Percentiles rank a stretch among this genome's conserved stretches.
Evolutionary conservation across 2,113 vertebrate genomes (phyloP).

Genomic region (Casuarius casuarius): DNA sequence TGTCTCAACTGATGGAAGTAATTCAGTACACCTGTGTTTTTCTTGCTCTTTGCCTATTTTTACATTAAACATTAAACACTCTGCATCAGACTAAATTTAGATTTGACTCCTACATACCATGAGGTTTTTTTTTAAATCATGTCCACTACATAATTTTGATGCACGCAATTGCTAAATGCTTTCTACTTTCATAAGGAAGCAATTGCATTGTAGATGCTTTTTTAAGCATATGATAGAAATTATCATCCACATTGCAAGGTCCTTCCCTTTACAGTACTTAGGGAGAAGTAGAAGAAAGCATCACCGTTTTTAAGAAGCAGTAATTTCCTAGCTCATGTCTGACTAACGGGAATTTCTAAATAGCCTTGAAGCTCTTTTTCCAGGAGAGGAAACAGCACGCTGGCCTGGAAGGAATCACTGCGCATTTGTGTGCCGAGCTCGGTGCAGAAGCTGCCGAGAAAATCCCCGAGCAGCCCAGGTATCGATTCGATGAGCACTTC

Average conservation of each 20-base stretch:
- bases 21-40: neutral
- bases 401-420: neutral
- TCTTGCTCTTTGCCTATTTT: neutral
- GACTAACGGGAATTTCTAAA: neutral
- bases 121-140: neutral
- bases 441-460: no score
- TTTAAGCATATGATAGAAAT: neutral
- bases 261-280: neutral
- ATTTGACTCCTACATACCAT: neutral
- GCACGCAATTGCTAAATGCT: neutral
- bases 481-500: no score
- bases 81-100: neutral
- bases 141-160: neutral
- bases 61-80: neutral
- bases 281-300: neutral
- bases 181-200: neutral
- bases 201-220: neutral
- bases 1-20: neutral
- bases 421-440: no score
- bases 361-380: neutral
- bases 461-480: no score
- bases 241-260: neutral
- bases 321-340: neutral
- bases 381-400: neutral
- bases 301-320: neutral